phyloP scores from a whole-genome alignment of 2,888 invertebrate genomes.

The Acholoe squamosa region DNA sequence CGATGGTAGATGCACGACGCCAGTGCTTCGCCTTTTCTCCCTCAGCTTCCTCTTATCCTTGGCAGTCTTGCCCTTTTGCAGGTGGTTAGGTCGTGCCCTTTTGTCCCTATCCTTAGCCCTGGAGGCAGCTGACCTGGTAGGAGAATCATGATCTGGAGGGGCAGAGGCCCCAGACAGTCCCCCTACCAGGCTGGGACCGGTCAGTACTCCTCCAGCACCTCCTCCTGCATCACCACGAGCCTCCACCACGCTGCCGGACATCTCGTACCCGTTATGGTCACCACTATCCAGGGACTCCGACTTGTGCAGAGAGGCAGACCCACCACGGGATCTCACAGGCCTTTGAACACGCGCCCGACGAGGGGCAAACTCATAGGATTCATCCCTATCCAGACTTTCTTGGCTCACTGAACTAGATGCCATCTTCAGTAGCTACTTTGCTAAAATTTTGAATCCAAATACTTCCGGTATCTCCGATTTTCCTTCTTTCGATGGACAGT shows the following conservation, averaged over 20 bases:
- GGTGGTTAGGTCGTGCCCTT: constrained; percentile 84
- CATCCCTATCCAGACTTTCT: constrained; percentile 86
- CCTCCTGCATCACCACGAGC: constrained; percentile 65
- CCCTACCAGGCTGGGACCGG: not conserved
- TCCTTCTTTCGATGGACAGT: no score
- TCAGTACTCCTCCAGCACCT: constrained; percentile 64
- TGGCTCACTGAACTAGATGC: constrained; percentile 87
- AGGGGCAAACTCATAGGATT: constrained; percentile 84
- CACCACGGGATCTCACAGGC: constrained; percentile 69
- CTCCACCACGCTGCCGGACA: constrained; percentile 36
- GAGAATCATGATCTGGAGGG: constrained; percentile 79
- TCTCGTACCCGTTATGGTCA: constrained; percentile 69
- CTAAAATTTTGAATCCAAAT: no score
- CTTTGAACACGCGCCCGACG: constrained; percentile 85
- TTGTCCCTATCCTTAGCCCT: constrained; percentile 83
- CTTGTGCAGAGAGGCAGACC: constrained; percentile 56
- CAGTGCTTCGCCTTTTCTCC: constrained; percentile 86
- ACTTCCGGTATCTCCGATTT: no score
- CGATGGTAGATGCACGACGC: constrained; percentile 86
- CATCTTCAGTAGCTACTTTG: constrained; percentile 80
- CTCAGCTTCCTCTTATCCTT: constrained; percentile 86
- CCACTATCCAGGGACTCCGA: constrained; percentile 69
- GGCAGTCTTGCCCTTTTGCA: constrained; percentile 85
- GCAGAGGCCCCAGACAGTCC: not conserved
- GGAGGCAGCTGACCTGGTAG: constrained; percentile 80